Base-by-base conservation (phyloP, 2,888 invertebrate species). In the Drosophila colorata region DNA sequence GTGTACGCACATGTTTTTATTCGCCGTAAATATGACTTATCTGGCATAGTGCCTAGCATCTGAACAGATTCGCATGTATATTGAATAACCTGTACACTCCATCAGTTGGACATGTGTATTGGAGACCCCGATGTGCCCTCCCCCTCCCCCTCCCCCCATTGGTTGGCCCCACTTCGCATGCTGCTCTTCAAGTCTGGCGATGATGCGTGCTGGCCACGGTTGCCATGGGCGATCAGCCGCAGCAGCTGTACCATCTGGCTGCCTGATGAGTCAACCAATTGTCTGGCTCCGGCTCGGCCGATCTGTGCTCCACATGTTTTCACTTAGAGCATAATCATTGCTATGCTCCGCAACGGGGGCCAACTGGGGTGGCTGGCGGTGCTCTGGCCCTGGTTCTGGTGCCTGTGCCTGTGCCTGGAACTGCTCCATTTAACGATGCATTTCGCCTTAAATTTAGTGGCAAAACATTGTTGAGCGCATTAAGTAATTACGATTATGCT, bases 381-480 rank as follows among this genome's bases (percentile, higher is more conserved):
- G 40, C 43, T 23, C 6, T 11, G 41, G 41, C 41, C 7, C 4
- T n/a, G 13, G 11, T 8, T 4, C 31, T 25, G 33, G 20, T n/a
- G n/a, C n/a, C n/a, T n/a, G n/a, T n/a, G n/a, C n/a, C 43, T 37
- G 55, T 40, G 48, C 31, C 14, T 13, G 47, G 47, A 16, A 43
- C 59, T 51, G 72, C 46, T 60, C 47, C 58, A 64, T 73, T 70
- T 68, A 71, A 83, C 73, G 78, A 83, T 69, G 80, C 87, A 66
- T 73, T 79, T 78, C 78, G 61, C 64, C 75, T 87, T 78, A 66
- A 83, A 83, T 80, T 86, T 75, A 70, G 73, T 75, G 78, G 75
- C 67, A 80, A 78, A 71, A 71, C 78, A 80, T 82, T 79, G 71
- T 83, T 66, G 74, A 65, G 60, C 67, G 74, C 84, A 83, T 84